These are phyloP conservation scores for Saguinus midas DNA, from an alignment of 2,113 vertebrate species.

Conservation along the genomic window DNA sequence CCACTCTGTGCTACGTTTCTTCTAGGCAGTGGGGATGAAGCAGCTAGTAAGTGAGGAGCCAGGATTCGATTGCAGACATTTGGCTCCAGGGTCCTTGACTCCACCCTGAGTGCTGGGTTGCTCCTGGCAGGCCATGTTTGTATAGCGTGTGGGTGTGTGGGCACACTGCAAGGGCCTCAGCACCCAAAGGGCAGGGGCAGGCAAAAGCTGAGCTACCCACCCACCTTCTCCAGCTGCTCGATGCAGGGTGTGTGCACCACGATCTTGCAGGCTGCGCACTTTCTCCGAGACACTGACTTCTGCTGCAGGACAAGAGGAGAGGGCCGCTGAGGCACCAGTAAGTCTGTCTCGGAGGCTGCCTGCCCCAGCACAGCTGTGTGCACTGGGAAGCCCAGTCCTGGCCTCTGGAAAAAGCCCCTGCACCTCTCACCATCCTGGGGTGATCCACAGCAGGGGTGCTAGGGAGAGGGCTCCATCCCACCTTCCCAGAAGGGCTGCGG, in stretches of 20 bases:
- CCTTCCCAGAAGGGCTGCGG: background rate
- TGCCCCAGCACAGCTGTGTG: background rate
- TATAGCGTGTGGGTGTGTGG: background rate
- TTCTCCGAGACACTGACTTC: conserved; percentile 93
- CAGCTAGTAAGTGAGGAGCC: background rate
- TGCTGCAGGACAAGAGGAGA: conserved; percentile 82
- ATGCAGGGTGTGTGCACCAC: conserved; percentile 94
- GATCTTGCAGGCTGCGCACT: conserved; percentile 96
- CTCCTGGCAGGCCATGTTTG: fast-evolving
- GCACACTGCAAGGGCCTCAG: fast-evolving
- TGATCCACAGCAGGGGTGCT: background rate
- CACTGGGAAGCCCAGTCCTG: background rate
- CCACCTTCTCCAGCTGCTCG: conserved; percentile 94
- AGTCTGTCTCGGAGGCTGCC: background rate
- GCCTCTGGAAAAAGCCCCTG: background rate
- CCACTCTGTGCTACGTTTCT: background rate
- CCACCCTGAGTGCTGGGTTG: fast-evolving
- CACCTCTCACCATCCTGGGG: background rate
- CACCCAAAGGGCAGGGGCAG: background rate
- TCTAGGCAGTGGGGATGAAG: background rate
- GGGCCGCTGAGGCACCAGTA: conserved; percentile 2
- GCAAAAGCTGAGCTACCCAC: conserved; percentile 16
- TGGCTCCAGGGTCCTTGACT: background rate
- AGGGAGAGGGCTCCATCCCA: background rate
- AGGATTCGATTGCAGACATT: background rate